These are phyloP conservation scores for Cantharis rufa DNA, from an alignment of 2,888 invertebrate species.

Conservation along the genomic window DNA sequence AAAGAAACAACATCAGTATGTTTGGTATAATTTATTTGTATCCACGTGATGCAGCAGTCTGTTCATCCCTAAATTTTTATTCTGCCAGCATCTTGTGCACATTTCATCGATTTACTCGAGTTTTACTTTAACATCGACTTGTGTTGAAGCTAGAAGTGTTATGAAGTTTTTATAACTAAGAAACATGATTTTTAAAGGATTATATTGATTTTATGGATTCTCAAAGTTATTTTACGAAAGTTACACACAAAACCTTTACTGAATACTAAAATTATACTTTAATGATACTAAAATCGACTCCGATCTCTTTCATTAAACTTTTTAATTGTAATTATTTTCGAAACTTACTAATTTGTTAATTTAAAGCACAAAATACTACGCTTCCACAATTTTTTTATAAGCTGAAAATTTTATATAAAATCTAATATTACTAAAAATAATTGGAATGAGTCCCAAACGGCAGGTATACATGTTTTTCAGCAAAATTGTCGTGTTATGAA, in stretches of 20 bases:
- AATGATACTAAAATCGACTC: not conserved
- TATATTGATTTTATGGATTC: conserved; percentile 10
- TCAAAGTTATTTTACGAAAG: conserved; percentile 8
- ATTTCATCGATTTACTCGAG: not conserved
- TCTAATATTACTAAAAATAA: not conserved
- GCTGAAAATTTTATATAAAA: not conserved
- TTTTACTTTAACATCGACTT: not conserved
- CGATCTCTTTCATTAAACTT: not conserved
- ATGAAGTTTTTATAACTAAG: conserved; percentile 10
- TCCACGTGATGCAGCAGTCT: not conserved
- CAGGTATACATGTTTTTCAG: not conserved
- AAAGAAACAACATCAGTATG: not conserved
- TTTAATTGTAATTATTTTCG: not conserved
- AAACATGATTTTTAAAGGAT: conserved; percentile 12
- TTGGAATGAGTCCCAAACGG: not conserved
- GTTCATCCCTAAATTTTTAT: not conserved
- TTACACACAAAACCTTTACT: not conserved
- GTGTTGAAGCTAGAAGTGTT: not conserved
- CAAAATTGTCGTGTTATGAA: not conserved
- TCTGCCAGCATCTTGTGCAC: not conserved
- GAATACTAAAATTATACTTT: conserved; percentile 9
- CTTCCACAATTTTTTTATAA: not conserved
- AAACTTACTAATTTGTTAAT: not conserved
- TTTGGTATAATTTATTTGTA: not conserved
- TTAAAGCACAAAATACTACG: not conserved